A percentile compares a stretch with the other conserved stretches of the same genome.
These are phyloP conservation scores for Anadara kagoshimensis DNA, from an alignment of 1,140 invertebrate species.

Conservation along the genomic window DNA sequence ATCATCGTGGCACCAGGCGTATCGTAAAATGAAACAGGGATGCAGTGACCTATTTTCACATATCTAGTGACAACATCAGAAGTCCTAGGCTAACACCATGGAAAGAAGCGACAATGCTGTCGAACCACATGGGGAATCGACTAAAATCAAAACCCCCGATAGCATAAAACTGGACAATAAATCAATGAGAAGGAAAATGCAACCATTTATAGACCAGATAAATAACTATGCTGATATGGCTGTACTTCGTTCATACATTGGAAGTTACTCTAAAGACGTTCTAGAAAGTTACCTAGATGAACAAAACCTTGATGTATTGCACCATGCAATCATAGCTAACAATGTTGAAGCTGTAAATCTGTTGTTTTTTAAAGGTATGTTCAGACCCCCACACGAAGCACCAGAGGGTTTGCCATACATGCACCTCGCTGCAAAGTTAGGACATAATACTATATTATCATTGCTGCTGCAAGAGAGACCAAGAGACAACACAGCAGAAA, in stretches of 20 bases:
- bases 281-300: slow-evolving; percentile 42
- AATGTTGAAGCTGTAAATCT: slow-evolving; percentile 55
- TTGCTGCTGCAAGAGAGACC: slow-evolving; percentile 60
- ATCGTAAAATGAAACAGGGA: no score
- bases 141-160: no score
- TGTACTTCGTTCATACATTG: slow-evolving; percentile 21
- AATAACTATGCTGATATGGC: slow-evolving; percentile 11
- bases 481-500: slow-evolving; percentile 46
- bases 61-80: no score
- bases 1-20: no score
- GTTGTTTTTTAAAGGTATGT: slow-evolving; percentile 57
- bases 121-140: no score
- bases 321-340: slow-evolving; percentile 60
- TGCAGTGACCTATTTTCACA: no score
- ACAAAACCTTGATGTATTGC: slow-evolving; percentile 54
- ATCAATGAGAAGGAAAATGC: no score
- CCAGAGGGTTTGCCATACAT: slow-evolving; percentile 46
- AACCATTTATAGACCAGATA: no score
- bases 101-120: no score
- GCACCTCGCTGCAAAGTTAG: slow-evolving; percentile 56
- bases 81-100: no score
- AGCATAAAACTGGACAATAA: no score
- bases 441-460: slow-evolving; percentile 51
- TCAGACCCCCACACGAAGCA: slow-evolving; percentile 62
- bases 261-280: slow-evolving; percentile 11